Evolutionary conservation across 1,140 invertebrate genomes (phyloP), one percentile per base, ranked within the genome.

Genomic region (Saccostrea cuccullata): DNA sequence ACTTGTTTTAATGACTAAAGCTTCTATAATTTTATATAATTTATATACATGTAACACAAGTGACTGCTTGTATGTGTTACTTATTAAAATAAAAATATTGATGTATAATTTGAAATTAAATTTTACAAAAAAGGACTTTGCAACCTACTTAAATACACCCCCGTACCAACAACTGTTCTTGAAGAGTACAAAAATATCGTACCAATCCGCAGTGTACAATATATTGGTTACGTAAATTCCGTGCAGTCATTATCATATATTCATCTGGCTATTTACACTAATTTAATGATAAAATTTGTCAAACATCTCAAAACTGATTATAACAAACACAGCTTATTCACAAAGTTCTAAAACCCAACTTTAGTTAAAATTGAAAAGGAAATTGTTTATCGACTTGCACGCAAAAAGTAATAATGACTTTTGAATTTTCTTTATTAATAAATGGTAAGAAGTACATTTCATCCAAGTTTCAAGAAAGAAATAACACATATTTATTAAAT

Each of bases 301-400:
- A 77, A 77, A 36, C 70, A 30, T 15, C 70, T 77, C 70, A 77
- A 13, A 26, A 77, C 23, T 13, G 70, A 30, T 77, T 30, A 30
- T 30, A 77, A 77, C 70, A 77, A 77, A 30, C 26, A 77, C 23
- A 77, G 15, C 70, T 30, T 36, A 77, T 77, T 77, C 70, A 77
- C 70, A 77, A 30, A 77, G 70, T 77, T 77, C 70, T 36, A 77
- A 15, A 77, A 30, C 70, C 70, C 70, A 77, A 77, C 23, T 77
- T 77, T 77, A 12, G 26, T 36, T n/a, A 26, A 36, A 77, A 26
- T 23, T 77, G 70, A 36, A 77, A 36, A 36, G 70, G 70, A 77
- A 77, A 77, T 77, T 77, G 26, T 77, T 77, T 77, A 64, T 77
- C 70, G 11, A 15, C 70, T 77, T 77, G 70, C 70, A 77, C 70